Percentiles rank a stretch among this genome's conserved stretches.
These are phyloP conservation scores for Carcharodon carcharias DNA, from an alignment of 2,797 vertebrate species.

Conservation along the genomic window DNA sequence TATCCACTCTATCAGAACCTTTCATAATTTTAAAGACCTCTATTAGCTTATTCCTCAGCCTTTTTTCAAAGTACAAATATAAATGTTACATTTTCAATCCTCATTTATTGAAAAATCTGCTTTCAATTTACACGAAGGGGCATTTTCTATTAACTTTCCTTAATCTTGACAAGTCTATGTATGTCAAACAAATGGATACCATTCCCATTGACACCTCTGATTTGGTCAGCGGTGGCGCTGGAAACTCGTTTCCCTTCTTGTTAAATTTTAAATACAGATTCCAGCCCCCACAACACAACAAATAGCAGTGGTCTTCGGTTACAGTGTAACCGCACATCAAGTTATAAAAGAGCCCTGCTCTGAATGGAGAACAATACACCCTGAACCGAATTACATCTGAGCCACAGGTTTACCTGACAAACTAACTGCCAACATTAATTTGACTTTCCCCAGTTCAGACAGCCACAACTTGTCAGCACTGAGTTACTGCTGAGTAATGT, in stretches of 20 bases:
- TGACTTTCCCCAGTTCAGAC: conserved; percentile 29
- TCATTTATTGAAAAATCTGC: neutral
- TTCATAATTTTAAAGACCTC: neutral
- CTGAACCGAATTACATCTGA: conserved; percentile 18
- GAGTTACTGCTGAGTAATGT: conserved; percentile 27
- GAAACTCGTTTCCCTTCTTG: neutral
- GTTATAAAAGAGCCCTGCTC: conserved; percentile 5
- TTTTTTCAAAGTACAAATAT: neutral
- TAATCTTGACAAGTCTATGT: neutral
- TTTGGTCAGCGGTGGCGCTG: neutral
- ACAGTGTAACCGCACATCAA: neutral
- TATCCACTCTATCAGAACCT: neutral
- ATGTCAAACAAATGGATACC: neutral
- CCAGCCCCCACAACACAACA: neutral
- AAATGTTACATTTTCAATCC: neutral
- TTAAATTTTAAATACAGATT: neutral
- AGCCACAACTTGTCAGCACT: conserved; percentile 34
- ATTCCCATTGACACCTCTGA: neutral
- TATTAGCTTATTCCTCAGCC: neutral
- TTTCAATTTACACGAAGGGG: neutral
- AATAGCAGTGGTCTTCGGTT: neutral
- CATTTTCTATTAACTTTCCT: neutral
- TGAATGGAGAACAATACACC: conserved; percentile 2
- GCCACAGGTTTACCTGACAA: conserved; percentile 10
- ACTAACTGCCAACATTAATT: conserved; percentile 27